A percentile compares a stretch with the other conserved stretches of the same genome.
Evolutionary conservation across 2,113 vertebrate species (phyloP).

Genomic region (Xyrauchen texanus): DNA sequence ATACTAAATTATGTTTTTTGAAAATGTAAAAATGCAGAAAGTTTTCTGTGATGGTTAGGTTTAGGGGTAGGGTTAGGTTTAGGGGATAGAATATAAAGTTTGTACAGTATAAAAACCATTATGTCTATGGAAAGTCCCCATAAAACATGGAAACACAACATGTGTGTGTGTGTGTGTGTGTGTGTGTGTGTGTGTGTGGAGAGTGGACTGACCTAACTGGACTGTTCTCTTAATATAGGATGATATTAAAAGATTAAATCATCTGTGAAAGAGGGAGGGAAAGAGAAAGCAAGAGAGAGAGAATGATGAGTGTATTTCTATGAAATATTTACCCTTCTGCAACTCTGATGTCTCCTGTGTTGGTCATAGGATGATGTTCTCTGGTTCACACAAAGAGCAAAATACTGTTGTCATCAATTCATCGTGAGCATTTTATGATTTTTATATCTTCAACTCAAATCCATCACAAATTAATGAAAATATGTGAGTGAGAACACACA

Average conservation of each 20-base stretch:
- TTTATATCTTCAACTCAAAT: conserved; percentile 51
- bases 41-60: no score
- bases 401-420: conserved; percentile 72
- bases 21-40: no score
- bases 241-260: conserved; percentile 45
- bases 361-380: conserved; percentile 63
- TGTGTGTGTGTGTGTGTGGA: no score
- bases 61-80: no score
- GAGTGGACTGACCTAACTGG: conserved; percentile 43
- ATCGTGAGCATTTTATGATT: conserved; percentile 69
- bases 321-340: conserved; percentile 76
- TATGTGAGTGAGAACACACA: conserved; percentile 11
- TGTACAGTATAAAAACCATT: no score
- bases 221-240: conserved; percentile 47
- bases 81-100: no score
- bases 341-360: conserved; percentile 70
- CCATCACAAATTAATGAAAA: conserved; percentile 40
- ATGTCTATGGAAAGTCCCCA: no score
- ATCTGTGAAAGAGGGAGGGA: conserved; percentile 40
- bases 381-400: conserved; percentile 67
- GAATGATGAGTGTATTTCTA: conserved; percentile 61
- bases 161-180: no score
- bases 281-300: conserved; percentile 35
- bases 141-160: no score
- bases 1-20: no score